Evolutionary conservation across 2,797 vertebrate genomes (phyloP).

Genomic region (Phrynocephalus forsythii): DNA sequence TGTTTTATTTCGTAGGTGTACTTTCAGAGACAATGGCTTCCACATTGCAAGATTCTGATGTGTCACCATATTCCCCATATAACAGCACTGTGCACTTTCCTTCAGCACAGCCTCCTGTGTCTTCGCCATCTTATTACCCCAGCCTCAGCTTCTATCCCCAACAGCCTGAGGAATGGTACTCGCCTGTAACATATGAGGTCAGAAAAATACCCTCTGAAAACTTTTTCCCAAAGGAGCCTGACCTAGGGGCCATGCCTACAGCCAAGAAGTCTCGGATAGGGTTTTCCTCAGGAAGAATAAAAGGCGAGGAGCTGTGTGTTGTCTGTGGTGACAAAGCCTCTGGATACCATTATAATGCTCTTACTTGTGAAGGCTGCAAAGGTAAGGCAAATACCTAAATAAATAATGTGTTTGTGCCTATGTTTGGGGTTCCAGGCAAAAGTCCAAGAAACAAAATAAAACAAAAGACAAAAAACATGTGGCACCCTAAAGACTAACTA

Average conservation of each 20-base stretch:
- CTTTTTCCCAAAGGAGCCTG: constrained; percentile 83
- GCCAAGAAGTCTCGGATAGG: constrained; percentile 87
- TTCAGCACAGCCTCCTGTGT: constrained; percentile 85
- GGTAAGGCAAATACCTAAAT: constrained; percentile 77
- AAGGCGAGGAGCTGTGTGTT: constrained; percentile 95
- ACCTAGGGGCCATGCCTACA: constrained; percentile 81
- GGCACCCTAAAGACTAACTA: too few species aligned
- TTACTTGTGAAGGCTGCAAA: constrained; percentile 99
- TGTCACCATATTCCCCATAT: constrained; percentile 86
- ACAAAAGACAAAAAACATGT: too few species aligned
- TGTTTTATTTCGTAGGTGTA: constrained; percentile 81
- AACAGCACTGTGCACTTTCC: constrained; percentile 86
- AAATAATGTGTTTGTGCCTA: too few species aligned
- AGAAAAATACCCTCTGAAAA: constrained; percentile 87
- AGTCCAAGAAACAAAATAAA: too few species aligned
- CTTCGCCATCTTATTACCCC: constrained; percentile 89
- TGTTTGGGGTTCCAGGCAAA: too few species aligned
- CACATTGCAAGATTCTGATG: constrained; percentile 88
- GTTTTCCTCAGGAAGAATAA: constrained; percentile 82
- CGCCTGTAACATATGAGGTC: constrained; percentile 87
- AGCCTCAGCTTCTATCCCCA: constrained; percentile 89
- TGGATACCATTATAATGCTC: constrained; percentile 97
- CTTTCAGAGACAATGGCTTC: constrained; percentile 88
- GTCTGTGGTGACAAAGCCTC: constrained; percentile 98
- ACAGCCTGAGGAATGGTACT: constrained; percentile 93